phyloP scores from a whole-genome alignment of 2,888 invertebrate genomes.

The Hypolimnas misippus region DNA sequence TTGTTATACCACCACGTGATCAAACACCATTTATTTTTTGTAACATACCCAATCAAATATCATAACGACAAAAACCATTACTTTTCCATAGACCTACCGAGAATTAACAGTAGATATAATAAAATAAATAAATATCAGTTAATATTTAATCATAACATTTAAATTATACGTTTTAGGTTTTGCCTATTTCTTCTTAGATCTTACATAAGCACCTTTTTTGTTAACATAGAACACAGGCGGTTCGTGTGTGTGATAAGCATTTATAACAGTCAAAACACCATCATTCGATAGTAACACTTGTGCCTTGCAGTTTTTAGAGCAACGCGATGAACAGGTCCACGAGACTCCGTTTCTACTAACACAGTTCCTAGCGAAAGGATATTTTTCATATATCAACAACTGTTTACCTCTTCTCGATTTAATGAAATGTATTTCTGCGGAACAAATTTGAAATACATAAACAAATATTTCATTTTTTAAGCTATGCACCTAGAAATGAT shows the following conservation, averaged over 20 bases:
- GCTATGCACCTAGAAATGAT: no score
- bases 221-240: slow-evolving; percentile 68
- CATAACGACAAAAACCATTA: no score
- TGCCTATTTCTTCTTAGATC: slow-evolving; percentile 39
- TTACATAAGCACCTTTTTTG: slow-evolving; percentile 58
- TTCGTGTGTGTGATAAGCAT: slow-evolving; percentile 60
- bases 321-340: slow-evolving; percentile 72
- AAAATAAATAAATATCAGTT: no score
- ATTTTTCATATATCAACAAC: slow-evolving; percentile 65
- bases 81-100: no score
- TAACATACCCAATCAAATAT: no score
- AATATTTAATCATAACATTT: no score
- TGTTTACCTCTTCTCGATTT: slow-evolving; percentile 66
- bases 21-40: no score
- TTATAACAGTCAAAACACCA: slow-evolving; percentile 57
- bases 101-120: no score
- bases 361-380: slow-evolving; percentile 64
- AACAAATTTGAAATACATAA: slow-evolving; percentile 27
- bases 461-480: no score
- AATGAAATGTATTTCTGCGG: slow-evolving; percentile 72
- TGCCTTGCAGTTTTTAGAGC: slow-evolving; percentile 67
- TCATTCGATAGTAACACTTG: slow-evolving; percentile 57
- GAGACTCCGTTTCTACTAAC: slow-evolving; percentile 56
- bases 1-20: no score
- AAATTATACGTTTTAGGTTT: no score